Evolutionary conservation across 2,888 invertebrate species (phyloP), one percentile per base, ranked within the genome.

Genomic region (Amaurobius ferox): DNA sequence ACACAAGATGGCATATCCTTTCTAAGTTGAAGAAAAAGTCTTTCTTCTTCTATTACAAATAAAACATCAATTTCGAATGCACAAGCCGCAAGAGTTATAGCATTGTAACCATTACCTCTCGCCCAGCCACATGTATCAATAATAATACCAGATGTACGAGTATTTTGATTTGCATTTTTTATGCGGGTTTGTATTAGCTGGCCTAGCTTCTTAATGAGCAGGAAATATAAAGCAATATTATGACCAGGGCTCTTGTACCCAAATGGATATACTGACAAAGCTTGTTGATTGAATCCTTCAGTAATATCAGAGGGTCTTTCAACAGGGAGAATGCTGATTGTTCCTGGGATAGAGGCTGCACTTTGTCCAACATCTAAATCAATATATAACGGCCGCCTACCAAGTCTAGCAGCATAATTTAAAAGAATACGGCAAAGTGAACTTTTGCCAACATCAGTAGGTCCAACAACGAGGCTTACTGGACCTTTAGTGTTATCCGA

Each of bases 51-150:
- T 87, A 99, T 91, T 0, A 99, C 98, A 89, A 99, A 93, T 89
- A 99, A 96, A 0, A 98, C 95, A 90, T 98, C 97, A 2, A 98
- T 92, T 93, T 98, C 97, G 92, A 99, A 99, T 0, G 96, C 95
- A 90, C 96, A 95, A 0, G 98, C 97, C 0, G 97, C 95, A 90
- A 97, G 96, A 1, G 96, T 94, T 16, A 99, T 91, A 77, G 96
- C 94, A 90, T 95, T 95, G 91, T 98, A 99, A 0, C 98, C 99
- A 73, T 85, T 66, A 35, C 67, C 96, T 91, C 97, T 97, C 0
- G 98, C 95, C 98, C 98, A 99, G 0, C 99, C 99, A 89, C 98
- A 98, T 0, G 98, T 99, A 92, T 99, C 99, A 88, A 99, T 97
- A 40, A 99, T 94, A 1, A 97, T 95, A 0, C 99, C 99, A 0